A percentile compares a stretch with the other conserved stretches of the same genome.
Evolutionary conservation across 2,888 invertebrate species (phyloP).

Genomic region (Tricholauxania praeusta): DNA sequence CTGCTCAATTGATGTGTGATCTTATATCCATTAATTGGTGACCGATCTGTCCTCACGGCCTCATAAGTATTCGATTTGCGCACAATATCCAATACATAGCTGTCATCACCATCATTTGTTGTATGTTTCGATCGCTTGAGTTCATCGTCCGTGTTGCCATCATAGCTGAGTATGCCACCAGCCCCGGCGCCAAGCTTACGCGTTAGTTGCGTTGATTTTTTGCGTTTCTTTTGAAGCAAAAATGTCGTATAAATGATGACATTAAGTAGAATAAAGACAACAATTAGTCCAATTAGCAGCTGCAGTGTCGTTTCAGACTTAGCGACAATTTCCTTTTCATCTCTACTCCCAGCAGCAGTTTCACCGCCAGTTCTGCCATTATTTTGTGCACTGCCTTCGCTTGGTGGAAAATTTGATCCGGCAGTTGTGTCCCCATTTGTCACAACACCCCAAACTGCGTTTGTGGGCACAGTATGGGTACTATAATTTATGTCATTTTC

Average conservation of each 20-base stretch:
- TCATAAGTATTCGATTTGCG: constrained; percentile 66
- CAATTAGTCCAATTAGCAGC: constrained; percentile 74
- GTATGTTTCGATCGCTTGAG: constrained; percentile 63
- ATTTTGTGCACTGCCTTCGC: constrained; percentile 33
- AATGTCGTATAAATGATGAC: constrained; percentile 68
- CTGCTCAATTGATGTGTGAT: constrained; percentile 79
- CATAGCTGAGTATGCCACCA: constrained; percentile 59
- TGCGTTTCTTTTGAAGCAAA: constrained; percentile 56
- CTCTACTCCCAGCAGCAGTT: constrained; percentile 35
- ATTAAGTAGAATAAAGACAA: constrained; percentile 80
- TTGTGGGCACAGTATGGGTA: constrained; percentile 18
- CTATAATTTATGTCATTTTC: constrained; percentile 33
- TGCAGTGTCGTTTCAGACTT: constrained; percentile 74
- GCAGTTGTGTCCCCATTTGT: constrained; percentile 29
- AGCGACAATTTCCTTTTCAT: constrained; percentile 66
- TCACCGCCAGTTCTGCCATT: constrained; percentile 38
- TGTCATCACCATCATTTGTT: constrained; percentile 61
- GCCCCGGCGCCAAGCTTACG: constrained; percentile 57
- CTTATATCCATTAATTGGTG: constrained; percentile 73
- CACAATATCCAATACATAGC: constrained; percentile 64
- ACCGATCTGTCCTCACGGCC: constrained; percentile 62
- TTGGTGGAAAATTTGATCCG: constrained; percentile 19
- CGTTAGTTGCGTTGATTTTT: constrained; percentile 53
- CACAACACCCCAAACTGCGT: constrained; percentile 1
- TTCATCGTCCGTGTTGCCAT: constrained; percentile 66